A percentile compares a stretch with the other conserved stretches of the same genome.
Conservation (phyloP, 2,113 vertebrate genomes). For the Lampris incognitus region DNA sequence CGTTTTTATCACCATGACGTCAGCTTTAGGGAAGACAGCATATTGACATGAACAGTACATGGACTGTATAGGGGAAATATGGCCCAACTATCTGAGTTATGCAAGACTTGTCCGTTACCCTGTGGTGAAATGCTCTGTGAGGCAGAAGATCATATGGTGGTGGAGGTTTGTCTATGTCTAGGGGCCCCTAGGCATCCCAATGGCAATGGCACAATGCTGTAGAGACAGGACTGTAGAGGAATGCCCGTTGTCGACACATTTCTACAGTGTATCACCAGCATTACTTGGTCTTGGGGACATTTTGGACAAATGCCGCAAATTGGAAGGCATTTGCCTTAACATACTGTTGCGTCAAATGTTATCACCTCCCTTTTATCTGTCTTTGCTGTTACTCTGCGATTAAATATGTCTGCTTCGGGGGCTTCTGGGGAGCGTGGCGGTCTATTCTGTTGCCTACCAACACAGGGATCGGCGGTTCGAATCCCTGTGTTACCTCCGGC, state of each 20-base stretch:
- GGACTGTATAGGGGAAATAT: slow-evolving; percentile 16
- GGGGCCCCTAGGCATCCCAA: slow-evolving; percentile 25
- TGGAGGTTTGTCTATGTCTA: slow-evolving; percentile 10
- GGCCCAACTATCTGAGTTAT: slow-evolving; percentile 43
- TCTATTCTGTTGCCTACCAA: no score
- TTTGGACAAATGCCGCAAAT: slow-evolving; percentile 45
- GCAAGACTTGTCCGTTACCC: slow-evolving; percentile 33
- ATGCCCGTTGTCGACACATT: slow-evolving; percentile 46
- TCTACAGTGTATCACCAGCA: slow-evolving; percentile 32
- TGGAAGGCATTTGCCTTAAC: slow-evolving; percentile 30
- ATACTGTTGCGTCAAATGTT: slow-evolving; percentile 47
- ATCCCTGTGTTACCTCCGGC: no score
- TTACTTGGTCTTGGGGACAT: slow-evolving; percentile 28
- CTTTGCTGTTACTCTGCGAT: slow-evolving; percentile 13
- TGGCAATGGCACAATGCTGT: slow-evolving; percentile 5
- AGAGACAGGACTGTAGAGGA: slow-evolving; percentile 5
- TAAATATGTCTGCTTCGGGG: not conserved
- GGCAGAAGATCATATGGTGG: slow-evolving; percentile 59
- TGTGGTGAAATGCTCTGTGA: slow-evolving; percentile 50
- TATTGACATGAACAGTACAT: slow-evolving; percentile 60
- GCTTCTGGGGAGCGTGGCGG: no score
- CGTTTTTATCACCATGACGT: slow-evolving; percentile 33
- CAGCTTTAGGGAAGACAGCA: slow-evolving; percentile 2
- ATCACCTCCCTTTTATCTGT: not conserved
- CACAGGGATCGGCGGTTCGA: no score